Evolutionary conservation across 2,113 vertebrate species (phyloP).

Genomic region (Tupaia tana): DNA sequence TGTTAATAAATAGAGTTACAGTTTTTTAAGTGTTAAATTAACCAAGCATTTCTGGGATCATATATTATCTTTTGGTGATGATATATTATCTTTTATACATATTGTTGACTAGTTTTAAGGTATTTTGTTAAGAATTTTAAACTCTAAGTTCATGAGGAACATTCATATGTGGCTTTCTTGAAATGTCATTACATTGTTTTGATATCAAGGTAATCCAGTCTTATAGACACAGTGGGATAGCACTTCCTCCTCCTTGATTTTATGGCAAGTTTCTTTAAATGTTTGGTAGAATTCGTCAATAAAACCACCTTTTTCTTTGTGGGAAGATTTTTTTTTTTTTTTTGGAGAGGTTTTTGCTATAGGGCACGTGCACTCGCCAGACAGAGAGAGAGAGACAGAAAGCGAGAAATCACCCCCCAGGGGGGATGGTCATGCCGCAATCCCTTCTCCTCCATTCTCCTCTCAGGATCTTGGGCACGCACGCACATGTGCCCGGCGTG

Average conservation of each 20-base stretch:
- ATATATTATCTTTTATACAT: background rate
- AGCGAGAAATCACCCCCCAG: too few species aligned
- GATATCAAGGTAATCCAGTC: background rate
- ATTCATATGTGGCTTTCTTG: too few species aligned
- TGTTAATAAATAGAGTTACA: background rate
- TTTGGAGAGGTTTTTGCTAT: too few species aligned
- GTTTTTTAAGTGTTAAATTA: background rate
- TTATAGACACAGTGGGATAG: background rate
- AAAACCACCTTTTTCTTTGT: background rate
- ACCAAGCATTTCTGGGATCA: background rate
- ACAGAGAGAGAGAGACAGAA: too few species aligned
- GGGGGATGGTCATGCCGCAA: too few species aligned
- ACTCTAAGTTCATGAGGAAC: background rate
- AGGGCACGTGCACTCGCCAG: too few species aligned
- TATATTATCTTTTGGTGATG: background rate
- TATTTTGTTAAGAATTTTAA: background rate
- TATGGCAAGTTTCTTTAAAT: background rate
- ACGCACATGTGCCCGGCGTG: too few species aligned
- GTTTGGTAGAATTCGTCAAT: background rate
- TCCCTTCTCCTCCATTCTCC: too few species aligned
- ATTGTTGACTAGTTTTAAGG: background rate
- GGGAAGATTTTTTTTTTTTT: too few species aligned
- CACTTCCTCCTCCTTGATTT: too few species aligned
- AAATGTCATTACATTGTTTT: too few species aligned
- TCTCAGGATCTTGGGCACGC: too few species aligned